These are phyloP conservation scores for Mantis religiosa DNA, from an alignment of 2,888 invertebrate species.

Conservation along the genomic window DNA sequence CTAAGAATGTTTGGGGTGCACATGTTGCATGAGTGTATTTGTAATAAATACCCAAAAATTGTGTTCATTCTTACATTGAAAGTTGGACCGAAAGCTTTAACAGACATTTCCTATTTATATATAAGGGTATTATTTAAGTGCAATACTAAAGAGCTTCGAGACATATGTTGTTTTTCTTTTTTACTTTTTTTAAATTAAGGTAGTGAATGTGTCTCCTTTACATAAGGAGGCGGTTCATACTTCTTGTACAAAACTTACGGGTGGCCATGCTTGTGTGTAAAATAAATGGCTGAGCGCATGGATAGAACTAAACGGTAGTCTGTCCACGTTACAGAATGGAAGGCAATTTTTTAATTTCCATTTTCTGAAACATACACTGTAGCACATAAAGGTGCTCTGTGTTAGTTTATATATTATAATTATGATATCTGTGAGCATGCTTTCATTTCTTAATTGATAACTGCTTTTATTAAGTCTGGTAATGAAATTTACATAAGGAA, in stretches of 20 bases:
- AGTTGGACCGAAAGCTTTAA: slow-evolving; percentile 17
- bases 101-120: slow-evolving; percentile 17
- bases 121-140: slow-evolving; percentile 22
- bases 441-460: background rate
- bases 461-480: background rate
- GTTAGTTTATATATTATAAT: background rate
- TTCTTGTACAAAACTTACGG: slow-evolving; percentile 22
- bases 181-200: background rate
- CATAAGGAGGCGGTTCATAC: background rate
- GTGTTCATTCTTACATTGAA: background rate
- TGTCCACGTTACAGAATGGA: background rate
- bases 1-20: slow-evolving; percentile 24
- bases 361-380: background rate
- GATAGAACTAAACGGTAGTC: background rate
- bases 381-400: background rate
- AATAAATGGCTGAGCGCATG: background rate
- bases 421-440: background rate
- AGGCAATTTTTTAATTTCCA: background rate
- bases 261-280: background rate
- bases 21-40: slow-evolving; percentile 1
- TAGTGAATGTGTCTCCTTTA: background rate
- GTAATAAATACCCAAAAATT: background rate
- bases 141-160: slow-evolving; percentile 7
- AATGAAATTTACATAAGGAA: background rate
- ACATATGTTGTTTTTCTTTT: too few relatives aligned